Conservation (phyloP, 2,113 vertebrate species). For the Aptenodytes patagonicus region DNA sequence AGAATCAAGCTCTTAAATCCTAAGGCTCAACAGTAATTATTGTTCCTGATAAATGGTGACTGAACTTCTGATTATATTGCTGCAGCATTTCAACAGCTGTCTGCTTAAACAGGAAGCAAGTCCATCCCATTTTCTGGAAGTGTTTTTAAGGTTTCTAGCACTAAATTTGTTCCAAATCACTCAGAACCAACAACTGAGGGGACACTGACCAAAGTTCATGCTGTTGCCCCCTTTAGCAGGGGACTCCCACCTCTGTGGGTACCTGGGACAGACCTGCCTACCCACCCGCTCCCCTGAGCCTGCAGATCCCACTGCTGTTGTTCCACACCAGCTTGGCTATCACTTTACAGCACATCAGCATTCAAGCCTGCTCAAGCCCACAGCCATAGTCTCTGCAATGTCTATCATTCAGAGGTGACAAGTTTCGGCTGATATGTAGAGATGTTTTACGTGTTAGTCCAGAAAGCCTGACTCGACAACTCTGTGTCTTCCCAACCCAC, state of each 20-base stretch:
- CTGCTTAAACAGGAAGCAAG: background rate
- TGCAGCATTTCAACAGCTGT: background rate
- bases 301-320: background rate
- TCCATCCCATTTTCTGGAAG: background rate
- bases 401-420: background rate
- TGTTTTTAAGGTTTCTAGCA: background rate
- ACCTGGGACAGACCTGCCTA: background rate
- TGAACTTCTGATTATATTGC: background rate
- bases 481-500: background rate
- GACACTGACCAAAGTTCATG: background rate
- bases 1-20: background rate
- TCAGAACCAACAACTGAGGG: background rate
- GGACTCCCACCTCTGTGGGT: background rate
- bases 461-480: background rate
- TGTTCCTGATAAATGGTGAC: background rate
- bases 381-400: background rate
- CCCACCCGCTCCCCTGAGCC: background rate
- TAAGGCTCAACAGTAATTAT: background rate
- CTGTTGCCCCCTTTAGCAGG: background rate
- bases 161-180: background rate
- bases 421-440: background rate
- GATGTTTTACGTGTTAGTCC: background rate
- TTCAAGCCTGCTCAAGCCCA: background rate
- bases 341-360: background rate
- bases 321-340: background rate